Evolutionary conservation across 2,113 vertebrate genomes (phyloP).

Genomic region (Microtus pennsylvanicus): DNA sequence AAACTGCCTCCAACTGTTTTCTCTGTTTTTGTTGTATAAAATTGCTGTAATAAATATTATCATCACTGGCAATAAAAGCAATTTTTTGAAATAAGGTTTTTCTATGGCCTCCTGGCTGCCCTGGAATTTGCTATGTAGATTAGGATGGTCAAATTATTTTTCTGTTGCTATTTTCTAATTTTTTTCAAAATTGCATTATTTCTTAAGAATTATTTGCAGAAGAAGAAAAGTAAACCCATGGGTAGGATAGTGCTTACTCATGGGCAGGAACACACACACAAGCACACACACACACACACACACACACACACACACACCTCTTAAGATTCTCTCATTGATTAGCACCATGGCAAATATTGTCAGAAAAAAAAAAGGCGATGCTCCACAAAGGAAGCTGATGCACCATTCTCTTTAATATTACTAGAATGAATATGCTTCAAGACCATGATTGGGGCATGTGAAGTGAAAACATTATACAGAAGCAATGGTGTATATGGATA

Average conservation of each 20-base stretch:
- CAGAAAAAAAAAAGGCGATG: neutral
- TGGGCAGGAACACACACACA: neutral
- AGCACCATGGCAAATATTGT: neutral
- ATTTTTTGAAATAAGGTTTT: neutral
- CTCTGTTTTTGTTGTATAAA: neutral
- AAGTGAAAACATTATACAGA: neutral
- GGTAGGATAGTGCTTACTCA: neutral
- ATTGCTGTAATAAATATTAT: neutral
- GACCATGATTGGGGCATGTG: too few species aligned
- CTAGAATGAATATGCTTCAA: neutral
- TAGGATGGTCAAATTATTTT: neutral
- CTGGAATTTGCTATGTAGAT: neutral
- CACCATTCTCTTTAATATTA: neutral
- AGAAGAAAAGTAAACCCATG: neutral
- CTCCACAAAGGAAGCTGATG: neutral
- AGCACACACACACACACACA: neutral
- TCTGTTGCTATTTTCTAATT: neutral
- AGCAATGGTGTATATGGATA: neutral
- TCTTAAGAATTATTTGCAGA: neutral
- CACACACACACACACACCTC: neutral
- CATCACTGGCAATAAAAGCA: neutral
- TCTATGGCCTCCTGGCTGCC: neutral
- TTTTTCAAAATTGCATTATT: neutral
- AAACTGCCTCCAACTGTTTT: neutral
- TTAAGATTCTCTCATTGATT: neutral